Percentiles rank a stretch among this genome's conserved stretches.
These are phyloP conservation scores for Zaprionus bogoriensis DNA, from an alignment of 2,888 invertebrate species.

Conservation along the genomic window DNA sequence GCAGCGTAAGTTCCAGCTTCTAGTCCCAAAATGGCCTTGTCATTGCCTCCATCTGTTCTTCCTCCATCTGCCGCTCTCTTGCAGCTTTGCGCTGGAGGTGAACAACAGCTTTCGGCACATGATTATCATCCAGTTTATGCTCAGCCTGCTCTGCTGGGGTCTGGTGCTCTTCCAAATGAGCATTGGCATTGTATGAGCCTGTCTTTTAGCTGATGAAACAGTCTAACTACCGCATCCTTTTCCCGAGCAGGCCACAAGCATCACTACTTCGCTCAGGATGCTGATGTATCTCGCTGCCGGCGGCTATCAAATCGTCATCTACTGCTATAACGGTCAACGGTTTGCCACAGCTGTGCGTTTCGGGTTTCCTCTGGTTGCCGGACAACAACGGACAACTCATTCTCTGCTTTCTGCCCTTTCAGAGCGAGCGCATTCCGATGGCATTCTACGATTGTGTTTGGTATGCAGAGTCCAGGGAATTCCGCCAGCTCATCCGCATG, in stretches of 20 bases:
- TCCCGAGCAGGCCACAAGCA: conserved; percentile 46
- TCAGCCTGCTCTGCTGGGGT: conserved; percentile 70
- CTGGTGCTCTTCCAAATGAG: conserved; percentile 71
- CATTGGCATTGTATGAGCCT: conserved; percentile 66
- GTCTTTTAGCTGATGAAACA: background rate
- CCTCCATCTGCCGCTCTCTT: too few species aligned
- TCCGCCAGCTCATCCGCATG: conserved; percentile 69
- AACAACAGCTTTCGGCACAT: conserved; percentile 68
- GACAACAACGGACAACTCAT: too few species aligned
- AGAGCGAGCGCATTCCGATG: conserved; percentile 67
- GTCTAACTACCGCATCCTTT: background rate
- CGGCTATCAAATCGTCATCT: conserved; percentile 71
- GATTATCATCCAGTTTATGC: conserved; percentile 71
- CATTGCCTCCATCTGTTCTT: background rate
- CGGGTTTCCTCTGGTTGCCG: too few species aligned
- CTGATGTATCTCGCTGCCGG: conserved; percentile 69
- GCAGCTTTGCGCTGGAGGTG: conserved; percentile 25
- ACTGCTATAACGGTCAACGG: conserved; percentile 77
- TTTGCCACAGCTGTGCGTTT: conserved; percentile 58
- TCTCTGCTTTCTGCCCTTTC: too few species aligned
- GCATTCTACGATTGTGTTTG: conserved; percentile 74
- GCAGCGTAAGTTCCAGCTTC: conserved; percentile 40
- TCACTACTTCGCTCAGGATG: conserved; percentile 65
- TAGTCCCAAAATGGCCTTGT: background rate
- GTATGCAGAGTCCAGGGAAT: conserved; percentile 72